A percentile compares a stretch with the other conserved stretches of the same genome.
phyloP scores from a whole-genome alignment of 2,888 invertebrate species.

The Candidula unifasciata region DNA sequence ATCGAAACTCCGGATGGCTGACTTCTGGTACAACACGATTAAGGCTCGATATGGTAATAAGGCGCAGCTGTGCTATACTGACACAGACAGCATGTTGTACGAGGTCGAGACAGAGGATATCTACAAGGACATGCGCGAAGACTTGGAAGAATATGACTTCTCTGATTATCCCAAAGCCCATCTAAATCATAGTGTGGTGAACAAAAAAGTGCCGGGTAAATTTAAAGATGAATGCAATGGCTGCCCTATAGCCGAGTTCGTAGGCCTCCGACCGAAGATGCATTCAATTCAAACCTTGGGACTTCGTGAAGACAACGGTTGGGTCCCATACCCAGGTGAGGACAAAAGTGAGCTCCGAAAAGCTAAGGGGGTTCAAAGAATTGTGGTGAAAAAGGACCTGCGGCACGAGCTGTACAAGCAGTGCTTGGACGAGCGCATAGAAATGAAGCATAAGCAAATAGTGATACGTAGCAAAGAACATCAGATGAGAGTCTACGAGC shows the following conservation, averaged over 20 bases:
- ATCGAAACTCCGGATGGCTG: slow-evolving; percentile 22
- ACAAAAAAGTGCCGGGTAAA: slow-evolving; percentile 13
- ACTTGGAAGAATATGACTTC: background rate
- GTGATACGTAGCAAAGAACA: background rate
- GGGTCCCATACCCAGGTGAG: too few relatives aligned
- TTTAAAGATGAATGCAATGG: background rate
- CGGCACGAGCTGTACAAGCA: slow-evolving; percentile 17
- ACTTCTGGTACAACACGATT: background rate
- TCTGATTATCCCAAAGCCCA: background rate
- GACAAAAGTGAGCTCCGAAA: too few relatives aligned
- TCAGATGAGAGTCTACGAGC: background rate
- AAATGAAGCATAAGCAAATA: too few relatives aligned
- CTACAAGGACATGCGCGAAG: background rate
- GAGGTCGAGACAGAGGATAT: slow-evolving; percentile 7
- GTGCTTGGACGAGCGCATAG: slow-evolving; percentile 18
- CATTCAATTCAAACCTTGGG: too few relatives aligned
- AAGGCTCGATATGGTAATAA: background rate
- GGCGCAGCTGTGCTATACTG: background rate
- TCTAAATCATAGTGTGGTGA: background rate
- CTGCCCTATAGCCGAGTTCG: slow-evolving; percentile 10
- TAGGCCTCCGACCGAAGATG: slow-evolving; percentile 16
- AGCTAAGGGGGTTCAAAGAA: background rate
- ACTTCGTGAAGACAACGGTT: too few relatives aligned
- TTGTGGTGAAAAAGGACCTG: slow-evolving; percentile 16
- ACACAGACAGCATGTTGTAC: background rate